Conservation (phyloP, 1,140 invertebrate genomes). For the Drosophila auraria region DNA sequence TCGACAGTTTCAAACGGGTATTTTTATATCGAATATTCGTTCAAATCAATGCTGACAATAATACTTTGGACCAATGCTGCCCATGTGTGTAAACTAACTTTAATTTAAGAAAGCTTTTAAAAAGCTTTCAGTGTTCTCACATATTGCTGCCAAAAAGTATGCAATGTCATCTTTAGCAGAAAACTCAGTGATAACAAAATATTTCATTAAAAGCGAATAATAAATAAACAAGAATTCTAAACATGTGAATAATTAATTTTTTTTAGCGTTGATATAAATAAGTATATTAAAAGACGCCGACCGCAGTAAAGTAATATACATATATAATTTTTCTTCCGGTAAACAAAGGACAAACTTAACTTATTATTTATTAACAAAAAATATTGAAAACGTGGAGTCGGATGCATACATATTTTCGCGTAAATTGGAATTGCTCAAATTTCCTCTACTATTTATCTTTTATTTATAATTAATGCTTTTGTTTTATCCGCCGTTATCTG, state of each 20-base stretch:
- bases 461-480: background rate
- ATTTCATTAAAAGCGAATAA: background rate
- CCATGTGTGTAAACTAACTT: background rate
- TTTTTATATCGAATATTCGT: background rate
- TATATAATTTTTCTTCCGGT: background rate
- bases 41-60: background rate
- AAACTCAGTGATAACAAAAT: background rate
- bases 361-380: background rate
- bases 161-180: slow-evolving; percentile 23
- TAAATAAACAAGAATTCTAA: background rate
- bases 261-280: background rate
- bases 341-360: background rate
- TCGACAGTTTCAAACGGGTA: background rate
- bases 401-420: no score
- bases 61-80: background rate
- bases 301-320: no score
- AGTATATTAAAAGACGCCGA: background rate
- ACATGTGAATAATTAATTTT: background rate
- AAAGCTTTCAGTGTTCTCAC: slow-evolving; percentile 1
- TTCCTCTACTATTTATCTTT: background rate
- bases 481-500: no score
- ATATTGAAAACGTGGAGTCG: background rate
- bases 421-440: background rate
- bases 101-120: background rate
- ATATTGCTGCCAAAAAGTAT: slow-evolving; percentile 7